Evolutionary conservation across 2,113 vertebrate species (phyloP), one percentile per base, ranked within the genome.

Genomic region (Marmota flaviventris): DNA sequence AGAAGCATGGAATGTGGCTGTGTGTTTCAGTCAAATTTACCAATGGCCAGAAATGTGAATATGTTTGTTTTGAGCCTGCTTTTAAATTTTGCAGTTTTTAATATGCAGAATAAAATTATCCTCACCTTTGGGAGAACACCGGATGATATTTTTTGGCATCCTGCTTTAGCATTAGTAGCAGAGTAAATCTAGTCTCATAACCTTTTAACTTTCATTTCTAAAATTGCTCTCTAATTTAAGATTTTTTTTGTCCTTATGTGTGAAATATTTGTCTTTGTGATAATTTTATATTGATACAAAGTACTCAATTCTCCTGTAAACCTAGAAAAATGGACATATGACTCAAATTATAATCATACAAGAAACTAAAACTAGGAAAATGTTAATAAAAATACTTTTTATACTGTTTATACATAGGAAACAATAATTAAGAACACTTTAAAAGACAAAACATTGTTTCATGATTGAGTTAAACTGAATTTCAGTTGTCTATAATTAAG

Each of bases 211-310:
- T 83, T 8, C 32, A 56, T 89, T 94, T 82, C 91, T 83, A 69
- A 93, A 95, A 81, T 69, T 94, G 45, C 53, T 53, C 8, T 37
- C 32, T 65, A 0, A 65, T 39, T 94, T 72, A 89, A 77, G 70
- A 70, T 78, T 37, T 5, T 88, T 56, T 88, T 94, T 95, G 39
- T 5, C 13, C 3, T 85, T 72, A 9, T 45, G 17, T 89, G n/a
- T 73, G 56, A 91, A 94, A 65, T 76, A 48, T 8, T 89, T 45
- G 72, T 77, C 42, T 91, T 93, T 78, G 42, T 94, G 61, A 39
- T 91, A 37, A 90, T 87, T 91, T 95, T 92, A 37, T 82, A 48
- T 85, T 48, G 53, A 53, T 76, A 69, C 25, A 93, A 96, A 94
- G 65, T 89, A 92, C 4, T 91, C 20, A 81, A 37, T 72, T 93